Percentiles rank a stretch among this genome's conserved stretches.
phyloP scores from a whole-genome alignment of 1,140 invertebrate genomes.

The Aphelenchoides besseyi region DNA sequence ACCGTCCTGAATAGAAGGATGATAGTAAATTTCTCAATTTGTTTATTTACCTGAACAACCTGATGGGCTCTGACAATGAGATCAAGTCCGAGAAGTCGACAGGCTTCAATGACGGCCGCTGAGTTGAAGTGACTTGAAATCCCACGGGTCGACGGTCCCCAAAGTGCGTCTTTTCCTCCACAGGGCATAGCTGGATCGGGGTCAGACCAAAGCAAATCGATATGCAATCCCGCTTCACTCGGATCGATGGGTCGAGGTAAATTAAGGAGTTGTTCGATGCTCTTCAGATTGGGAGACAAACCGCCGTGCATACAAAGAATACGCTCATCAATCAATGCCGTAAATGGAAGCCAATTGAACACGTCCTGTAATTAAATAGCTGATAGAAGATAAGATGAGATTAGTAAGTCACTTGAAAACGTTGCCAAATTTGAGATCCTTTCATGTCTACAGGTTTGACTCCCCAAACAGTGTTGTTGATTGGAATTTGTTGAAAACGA shows the following conservation, averaged over 20 bases:
- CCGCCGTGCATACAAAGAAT: conserved; percentile 82
- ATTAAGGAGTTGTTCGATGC: conserved; percentile 67
- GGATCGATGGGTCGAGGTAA: conserved; percentile 68
- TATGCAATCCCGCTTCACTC: conserved; percentile 68
- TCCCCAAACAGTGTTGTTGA: conserved; percentile 24
- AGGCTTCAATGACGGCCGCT: conserved; percentile 23
- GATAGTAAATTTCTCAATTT: not conserved
- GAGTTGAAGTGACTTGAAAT: conserved; percentile 28
- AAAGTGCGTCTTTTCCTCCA: conserved; percentile 17
- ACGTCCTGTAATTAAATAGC: conserved; percentile 14
- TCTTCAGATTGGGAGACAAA: conserved; percentile 66
- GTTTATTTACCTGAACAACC: conserved; percentile 70
- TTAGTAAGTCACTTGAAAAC: conserved; percentile 19
- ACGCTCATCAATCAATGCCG: conserved; percentile 81
- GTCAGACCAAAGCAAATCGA: conserved; percentile 67
- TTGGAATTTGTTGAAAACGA: conserved; percentile 27
- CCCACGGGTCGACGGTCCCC: conserved; percentile 25
- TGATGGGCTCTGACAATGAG: conserved; percentile 63
- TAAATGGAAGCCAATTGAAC: conserved; percentile 94
- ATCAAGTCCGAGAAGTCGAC: conserved; percentile 22
- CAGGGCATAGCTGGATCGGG: conserved; percentile 24
- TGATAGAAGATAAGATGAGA: not conserved
- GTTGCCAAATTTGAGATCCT: conserved; percentile 28
- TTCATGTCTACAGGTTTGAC: conserved; percentile 25
- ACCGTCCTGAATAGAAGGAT: conserved; percentile 76